These are phyloP conservation scores for Pogonocichla stellata DNA, from an alignment of 2,113 vertebrate genomes.

Conservation along the genomic window DNA sequence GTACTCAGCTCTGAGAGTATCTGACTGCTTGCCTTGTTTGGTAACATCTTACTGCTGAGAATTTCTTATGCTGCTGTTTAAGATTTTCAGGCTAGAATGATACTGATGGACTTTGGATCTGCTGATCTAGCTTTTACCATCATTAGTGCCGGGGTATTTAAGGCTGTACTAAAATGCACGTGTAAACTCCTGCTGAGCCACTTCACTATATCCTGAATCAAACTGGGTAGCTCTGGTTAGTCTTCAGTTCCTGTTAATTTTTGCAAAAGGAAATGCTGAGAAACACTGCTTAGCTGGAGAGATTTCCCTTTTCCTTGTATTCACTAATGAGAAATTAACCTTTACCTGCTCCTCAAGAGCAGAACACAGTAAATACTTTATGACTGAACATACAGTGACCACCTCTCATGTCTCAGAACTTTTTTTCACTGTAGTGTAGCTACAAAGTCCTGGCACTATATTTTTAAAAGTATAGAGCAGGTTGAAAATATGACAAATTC, in stretches of 20 bases:
- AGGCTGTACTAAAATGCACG: background rate
- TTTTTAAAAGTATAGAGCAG: background rate
- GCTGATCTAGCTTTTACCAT: background rate
- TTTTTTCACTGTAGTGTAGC: background rate
- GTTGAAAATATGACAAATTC: background rate
- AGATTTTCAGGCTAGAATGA: background rate
- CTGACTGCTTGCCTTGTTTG: background rate
- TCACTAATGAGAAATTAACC: background rate
- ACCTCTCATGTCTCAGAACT: background rate
- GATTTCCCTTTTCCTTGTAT: background rate
- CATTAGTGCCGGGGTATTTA: rapidly evolving
- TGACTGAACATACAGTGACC: background rate
- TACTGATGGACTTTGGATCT: background rate
- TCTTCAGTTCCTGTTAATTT: background rate
- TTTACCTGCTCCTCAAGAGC: background rate
- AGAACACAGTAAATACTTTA: background rate
- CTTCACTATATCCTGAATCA: background rate
- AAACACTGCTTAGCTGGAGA: background rate
- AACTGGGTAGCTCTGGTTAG: background rate
- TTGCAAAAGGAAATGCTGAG: background rate
- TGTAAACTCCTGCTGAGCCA: background rate
- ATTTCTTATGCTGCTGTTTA: background rate
- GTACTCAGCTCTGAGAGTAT: background rate
- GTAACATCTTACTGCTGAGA: background rate
- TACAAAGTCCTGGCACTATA: background rate